Evolutionary conservation across 2,113 vertebrate species (phyloP), one percentile per base, ranked within the genome.

Genomic region (Aegithalos caudatus): DNA sequence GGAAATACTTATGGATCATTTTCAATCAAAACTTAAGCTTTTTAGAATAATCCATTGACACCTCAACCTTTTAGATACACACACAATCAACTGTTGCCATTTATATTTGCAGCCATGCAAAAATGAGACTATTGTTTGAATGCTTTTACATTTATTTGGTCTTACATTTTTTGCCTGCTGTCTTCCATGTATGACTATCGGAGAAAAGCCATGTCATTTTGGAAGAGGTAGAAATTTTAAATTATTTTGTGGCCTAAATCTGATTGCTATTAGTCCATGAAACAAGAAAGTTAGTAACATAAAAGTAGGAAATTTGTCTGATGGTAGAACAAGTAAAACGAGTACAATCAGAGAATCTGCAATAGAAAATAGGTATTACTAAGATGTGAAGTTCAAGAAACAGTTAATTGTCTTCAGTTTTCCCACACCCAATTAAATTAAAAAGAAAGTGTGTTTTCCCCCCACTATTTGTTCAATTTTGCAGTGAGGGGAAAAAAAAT

Each of bases 71-170:
- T 81, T 14, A 62, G 54, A 90, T 58, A 62, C 8, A 77, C 64
- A n/a, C 10, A 24, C 9, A 31, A 40, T 81, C 50, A 73, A n/a
- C 9, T 42, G 38, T 51, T 40, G 54, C 22, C 7, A 12, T 54
- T 84, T 42, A 16, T 47, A 14, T 45, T 57, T 71, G 42, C 35
- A 90, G 38, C 31, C 23, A 21, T 44, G 23, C 14, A 94, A 70
- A 82, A 65, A 27, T 61, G 18, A 45, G 9, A 25, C 42, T 40
- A 53, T 12, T 45, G 9, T 35, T 48, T 66, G 18, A 91, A 70
- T 37, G 28, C 20, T 69, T 78, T 83, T 58, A 44, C 12, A 58
- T 70, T 91, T 73, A 23, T 83, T 89, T 92, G 78, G 28, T 91
- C 18, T 62, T 60, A 29, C 6, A 5, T 11, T 76, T 14, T 54